Base-by-base conservation (phyloP, 2,888 invertebrate species). In the Pemphredon lugubris region DNA sequence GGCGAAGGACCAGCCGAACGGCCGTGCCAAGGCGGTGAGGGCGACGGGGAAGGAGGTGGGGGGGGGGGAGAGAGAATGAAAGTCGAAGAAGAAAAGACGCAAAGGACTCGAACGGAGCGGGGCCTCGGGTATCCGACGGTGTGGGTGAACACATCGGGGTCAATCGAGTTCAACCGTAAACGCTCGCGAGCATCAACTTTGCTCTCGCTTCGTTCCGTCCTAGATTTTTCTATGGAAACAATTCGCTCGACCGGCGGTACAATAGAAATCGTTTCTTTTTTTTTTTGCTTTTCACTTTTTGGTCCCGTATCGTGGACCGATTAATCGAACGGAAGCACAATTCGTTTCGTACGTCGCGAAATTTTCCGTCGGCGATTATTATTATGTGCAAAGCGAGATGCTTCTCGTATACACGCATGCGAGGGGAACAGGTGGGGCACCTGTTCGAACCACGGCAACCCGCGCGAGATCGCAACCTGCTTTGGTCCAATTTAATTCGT, bases 121-220 rank as follows among this genome's bases (percentile, higher is more conserved):
- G 76, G 79, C 79, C 79, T 77, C 78, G 54, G 75, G 81, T 75
- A 58, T 77, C 69, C 73, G 76, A 65, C 77, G 81, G 86, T 86
- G 87, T 86, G 83, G 87, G 87, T 86, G 86, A 84, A 81, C 84
- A 86, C 81, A 74, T 76, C 73, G 81, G 79, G 86, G 87, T 86
- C 86, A 86, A 83, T 76, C 55, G 86, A 86, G 86, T 84, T 86
- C 86, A 87, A 79, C 82, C 73, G 74, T 75, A 77, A 82, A 78
- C 79, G n/a, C 77, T 57, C 65, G 78, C 78, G 55, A 58, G 77
- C 82, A 77, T 83, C 82, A 81, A 79, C 78, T 53, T 51, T 69
- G 76, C 77, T 72, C 65, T 76, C 58, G 42, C 53, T 66, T 73
- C 53, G 44, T 45, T 69, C 54, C 68, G 32, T 66, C 68, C 54